phyloP scores from a whole-genome alignment of 30 jellyfish, hydroid and myxozoan species.

The Phacellophora camtschatica region DNA sequence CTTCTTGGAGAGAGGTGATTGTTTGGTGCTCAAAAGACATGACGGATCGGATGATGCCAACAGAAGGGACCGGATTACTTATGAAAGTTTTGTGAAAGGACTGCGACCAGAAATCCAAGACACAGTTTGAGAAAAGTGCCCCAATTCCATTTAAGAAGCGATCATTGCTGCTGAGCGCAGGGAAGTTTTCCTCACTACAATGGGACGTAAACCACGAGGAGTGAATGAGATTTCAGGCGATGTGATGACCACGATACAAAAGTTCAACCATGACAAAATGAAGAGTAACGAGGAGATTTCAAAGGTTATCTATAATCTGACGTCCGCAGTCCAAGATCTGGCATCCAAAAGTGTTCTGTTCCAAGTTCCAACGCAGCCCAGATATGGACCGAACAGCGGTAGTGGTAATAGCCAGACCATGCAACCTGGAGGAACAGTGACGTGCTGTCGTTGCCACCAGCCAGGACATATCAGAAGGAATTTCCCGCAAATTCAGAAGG shows the following conservation, averaged over 20 bases:
- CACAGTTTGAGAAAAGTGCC: slow-evolving; percentile 57
- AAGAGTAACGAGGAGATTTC: slow-evolving; percentile 31
- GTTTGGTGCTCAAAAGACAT: slow-evolving; percentile 45
- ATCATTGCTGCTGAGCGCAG: slow-evolving; percentile 21
- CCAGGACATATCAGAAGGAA: slow-evolving; percentile 41
- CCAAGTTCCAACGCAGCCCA: too few relatives aligned
- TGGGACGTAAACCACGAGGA: slow-evolving; percentile 35
- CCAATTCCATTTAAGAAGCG: slow-evolving; percentile 46
- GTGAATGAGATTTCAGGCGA: slow-evolving; percentile 28
- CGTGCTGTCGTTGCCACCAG: slow-evolving; percentile 31
- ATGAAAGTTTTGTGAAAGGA: slow-evolving; percentile 41
- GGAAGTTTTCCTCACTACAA: slow-evolving; percentile 25
- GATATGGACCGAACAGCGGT: too few relatives aligned
- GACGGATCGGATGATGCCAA: slow-evolving; percentile 41
- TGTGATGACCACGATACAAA: slow-evolving; percentile 15
- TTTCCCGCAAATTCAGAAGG: slow-evolving; percentile 14
- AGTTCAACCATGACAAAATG: slow-evolving; percentile 27
- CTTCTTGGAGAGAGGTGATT: slow-evolving; percentile 31
- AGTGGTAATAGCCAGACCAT: too few relatives aligned
- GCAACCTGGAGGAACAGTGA: neutral
- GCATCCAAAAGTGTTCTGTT: neutral
- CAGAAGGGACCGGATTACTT: slow-evolving; percentile 43
- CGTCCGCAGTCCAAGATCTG: slow-evolving; percentile 44
- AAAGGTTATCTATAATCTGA: slow-evolving; percentile 43
- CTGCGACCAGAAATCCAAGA: slow-evolving; percentile 41